Evolutionary conservation across 92 coral and sea anemone species (phyloP).

Genomic region (Parazoanthus swiftii): DNA sequence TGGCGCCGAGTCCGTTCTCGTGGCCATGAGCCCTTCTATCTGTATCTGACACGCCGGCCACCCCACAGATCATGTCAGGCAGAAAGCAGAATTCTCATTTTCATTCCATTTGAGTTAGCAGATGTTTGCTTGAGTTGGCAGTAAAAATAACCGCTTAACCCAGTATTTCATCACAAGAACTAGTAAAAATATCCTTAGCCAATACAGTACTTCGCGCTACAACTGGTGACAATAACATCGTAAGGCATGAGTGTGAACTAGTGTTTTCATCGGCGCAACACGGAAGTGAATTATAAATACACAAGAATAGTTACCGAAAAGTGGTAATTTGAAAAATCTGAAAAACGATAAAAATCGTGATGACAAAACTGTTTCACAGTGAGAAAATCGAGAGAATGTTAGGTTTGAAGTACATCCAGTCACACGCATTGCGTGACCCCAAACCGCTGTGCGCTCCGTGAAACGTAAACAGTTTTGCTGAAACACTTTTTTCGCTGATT

Average conservation of each 20-base stretch:
- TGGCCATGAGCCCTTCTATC: slow-evolving; percentile 58
- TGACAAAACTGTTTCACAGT: neutral
- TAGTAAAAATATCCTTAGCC: neutral
- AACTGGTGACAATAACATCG: neutral
- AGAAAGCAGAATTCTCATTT: slow-evolving; percentile 31
- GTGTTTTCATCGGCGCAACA: neutral
- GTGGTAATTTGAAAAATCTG: neutral
- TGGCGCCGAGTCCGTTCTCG: slow-evolving; percentile 98
- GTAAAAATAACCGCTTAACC: slow-evolving; percentile 27
- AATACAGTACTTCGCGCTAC: slow-evolving; percentile 6
- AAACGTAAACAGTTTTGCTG: neutral
- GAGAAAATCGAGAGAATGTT: neutral
- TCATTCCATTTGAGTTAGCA: slow-evolving; percentile 39
- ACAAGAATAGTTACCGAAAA: neutral
- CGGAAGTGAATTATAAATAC: neutral
- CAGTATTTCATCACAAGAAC: slow-evolving; percentile 25
- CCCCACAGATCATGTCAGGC: slow-evolving; percentile 33
- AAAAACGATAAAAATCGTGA: no score
- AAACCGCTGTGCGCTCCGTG: neutral
- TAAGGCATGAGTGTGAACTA: neutral
- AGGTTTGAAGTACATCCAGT: neutral
- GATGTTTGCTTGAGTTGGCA: slow-evolving; percentile 43
- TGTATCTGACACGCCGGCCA: slow-evolving; percentile 22
- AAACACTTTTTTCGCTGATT: neutral
- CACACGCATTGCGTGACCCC: neutral